Conservation (phyloP, 2,113 vertebrate species). For the Pelobates fuscus region DNA sequence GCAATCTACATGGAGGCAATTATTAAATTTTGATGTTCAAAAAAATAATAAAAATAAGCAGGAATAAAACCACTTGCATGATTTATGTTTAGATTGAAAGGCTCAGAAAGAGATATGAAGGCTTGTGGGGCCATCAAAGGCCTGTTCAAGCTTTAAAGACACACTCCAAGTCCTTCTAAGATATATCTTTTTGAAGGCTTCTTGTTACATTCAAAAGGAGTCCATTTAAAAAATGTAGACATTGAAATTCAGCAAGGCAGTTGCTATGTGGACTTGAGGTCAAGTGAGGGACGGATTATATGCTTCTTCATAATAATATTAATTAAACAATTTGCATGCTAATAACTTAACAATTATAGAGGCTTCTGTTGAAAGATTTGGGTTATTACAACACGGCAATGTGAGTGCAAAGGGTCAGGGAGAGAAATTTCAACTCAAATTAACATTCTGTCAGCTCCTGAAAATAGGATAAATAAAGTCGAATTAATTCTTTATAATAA, state of each 20-base stretch:
- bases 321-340: constrained; percentile 99
- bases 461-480: constrained; percentile 99
- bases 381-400: constrained; percentile 99
- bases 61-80: constrained; percentile 77
- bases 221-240: constrained; percentile 85
- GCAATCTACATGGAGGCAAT: constrained; percentile 85
- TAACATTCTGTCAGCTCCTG: constrained; percentile 99
- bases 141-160: constrained; percentile 63
- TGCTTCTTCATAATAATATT: constrained; percentile 99
- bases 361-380: constrained; percentile 99
- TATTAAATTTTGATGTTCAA: constrained; percentile 93
- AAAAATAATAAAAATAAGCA: constrained; percentile 65
- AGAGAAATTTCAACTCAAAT: constrained; percentile 98
- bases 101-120: constrained; percentile 75
- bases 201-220: constrained; percentile 79
- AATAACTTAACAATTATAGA: constrained; percentile 99
- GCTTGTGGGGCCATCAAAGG: constrained; percentile 71
- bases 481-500: constrained; percentile 97
- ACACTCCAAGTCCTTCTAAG: constrained; percentile 68
- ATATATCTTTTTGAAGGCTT: constrained; percentile 70
- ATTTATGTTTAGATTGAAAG: constrained; percentile 75
- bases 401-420: constrained; percentile 94
- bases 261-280: constrained; percentile 92
- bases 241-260: constrained; percentile 83
- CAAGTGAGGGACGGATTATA: constrained; percentile 99